Evolutionary conservation across 1,140 invertebrate species (phyloP), one percentile per base, ranked within the genome.

Genomic region (Lepidotrigona ventralis): DNA sequence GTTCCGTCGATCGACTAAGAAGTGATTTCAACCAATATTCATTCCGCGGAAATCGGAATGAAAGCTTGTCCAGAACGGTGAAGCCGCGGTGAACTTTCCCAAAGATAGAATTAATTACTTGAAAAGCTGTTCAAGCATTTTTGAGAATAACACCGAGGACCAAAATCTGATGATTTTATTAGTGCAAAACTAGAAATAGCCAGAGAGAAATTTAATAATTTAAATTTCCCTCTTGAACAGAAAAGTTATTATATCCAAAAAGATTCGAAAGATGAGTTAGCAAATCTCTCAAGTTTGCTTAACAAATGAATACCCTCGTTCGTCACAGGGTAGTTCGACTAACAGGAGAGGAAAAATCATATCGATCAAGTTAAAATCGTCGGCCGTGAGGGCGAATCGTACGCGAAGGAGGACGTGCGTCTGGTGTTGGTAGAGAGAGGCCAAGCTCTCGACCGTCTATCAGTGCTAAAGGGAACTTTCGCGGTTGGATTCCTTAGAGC

Each of bases 21-120:
- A 81, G 73, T 75, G 81, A 86, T 87, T 86, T 81, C 85, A 66
- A 51, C 29, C 74, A 84, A 88, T 86, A 86, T 86, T 78, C 68
- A 74, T 72, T 77, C 64, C 56, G 26, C 39, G 73, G 54, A 79
- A 73, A 79, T 87, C 56, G 76, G 75, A 70, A 6, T 46, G 39
- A 46, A 68, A 80, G 73, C 71, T 29, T 82, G 26, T 11, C 23
- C 33, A 8, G 14, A 53, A 63, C 51, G 33, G 69, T 33, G 15
- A 26, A 39, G 0, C 23, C n/a, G 4, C 33, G 33, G 33, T 23
- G 8, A 6, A 56, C 17, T 26, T 19, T n/a, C 26, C 14, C 15
- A 1, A 64, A 51, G 39, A 51, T 15, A 51, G 21, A 46, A 64
- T 77, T 77, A 64, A 77, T 66, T 51, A 60, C 1, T 12, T 21